Percentiles rank a stretch among this genome's conserved stretches.
Evolutionary conservation across 1,140 invertebrate species (phyloP).

Genomic region (Drosophila pseudoananassae): DNA sequence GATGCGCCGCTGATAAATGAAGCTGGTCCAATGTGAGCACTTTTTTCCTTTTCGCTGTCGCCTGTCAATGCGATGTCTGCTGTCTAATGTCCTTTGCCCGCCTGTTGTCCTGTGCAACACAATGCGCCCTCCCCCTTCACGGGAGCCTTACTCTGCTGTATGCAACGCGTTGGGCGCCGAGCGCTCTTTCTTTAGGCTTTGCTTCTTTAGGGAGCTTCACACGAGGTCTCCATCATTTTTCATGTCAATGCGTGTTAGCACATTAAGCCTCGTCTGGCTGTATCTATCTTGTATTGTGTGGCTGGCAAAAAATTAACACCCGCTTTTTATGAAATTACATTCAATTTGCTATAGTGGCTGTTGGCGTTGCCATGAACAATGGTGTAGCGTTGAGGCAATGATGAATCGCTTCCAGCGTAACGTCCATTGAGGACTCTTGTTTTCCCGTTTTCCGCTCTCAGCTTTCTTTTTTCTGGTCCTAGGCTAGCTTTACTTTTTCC

Average conservation of each 20-base stretch:
- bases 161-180: slow-evolving; percentile 56
- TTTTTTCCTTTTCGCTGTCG: slow-evolving; percentile 52
- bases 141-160: slow-evolving; percentile 26
- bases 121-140: background rate
- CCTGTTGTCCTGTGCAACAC: slow-evolving; percentile 23
- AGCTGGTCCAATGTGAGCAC: slow-evolving; percentile 58
- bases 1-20: slow-evolving; percentile 77
- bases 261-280: slow-evolving; percentile 67
- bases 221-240: slow-evolving; percentile 77
- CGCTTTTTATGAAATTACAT: slow-evolving; percentile 82
- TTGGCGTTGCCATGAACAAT: slow-evolving; percentile 29
- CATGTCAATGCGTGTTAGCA: slow-evolving; percentile 79
- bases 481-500: background rate
- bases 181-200: slow-evolving; percentile 34
- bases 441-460: slow-evolving; percentile 16
- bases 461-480: background rate
- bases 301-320: slow-evolving; percentile 76
- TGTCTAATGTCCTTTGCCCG: slow-evolving; percentile 22
- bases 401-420: slow-evolving; percentile 70
- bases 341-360: slow-evolving; percentile 74
- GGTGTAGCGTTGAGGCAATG: slow-evolving; percentile 48
- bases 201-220: slow-evolving; percentile 41
- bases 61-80: slow-evolving; percentile 56
- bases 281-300: slow-evolving; percentile 50
- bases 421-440: slow-evolving; percentile 38